Percentiles rank a stretch among this genome's conserved stretches.
phyloP scores from a whole-genome alignment of 1,140 invertebrate genomes.

The Cryptotermes secundus region DNA sequence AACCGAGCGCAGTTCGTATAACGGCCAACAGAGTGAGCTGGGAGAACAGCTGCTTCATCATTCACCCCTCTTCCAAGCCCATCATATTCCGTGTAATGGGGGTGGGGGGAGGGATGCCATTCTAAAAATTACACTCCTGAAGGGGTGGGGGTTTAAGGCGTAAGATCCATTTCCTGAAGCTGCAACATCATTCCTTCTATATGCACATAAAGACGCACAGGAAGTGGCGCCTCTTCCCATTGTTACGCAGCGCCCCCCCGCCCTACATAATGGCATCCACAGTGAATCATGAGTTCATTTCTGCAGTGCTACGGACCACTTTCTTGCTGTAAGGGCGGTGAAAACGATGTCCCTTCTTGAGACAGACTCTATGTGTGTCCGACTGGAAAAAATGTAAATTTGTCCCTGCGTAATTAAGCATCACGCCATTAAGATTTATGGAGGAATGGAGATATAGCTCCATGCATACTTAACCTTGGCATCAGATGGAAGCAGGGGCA shows the following conservation, averaged over 20 bases:
- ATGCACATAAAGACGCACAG: not conserved
- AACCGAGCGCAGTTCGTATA: not conserved
- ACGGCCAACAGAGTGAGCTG: not conserved
- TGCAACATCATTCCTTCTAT: not conserved
- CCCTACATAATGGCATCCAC: not conserved
- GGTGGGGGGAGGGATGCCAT: not conserved
- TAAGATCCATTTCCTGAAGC: not conserved
- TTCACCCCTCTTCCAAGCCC: not conserved
- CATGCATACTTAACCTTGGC: no score
- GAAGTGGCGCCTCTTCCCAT: not conserved
- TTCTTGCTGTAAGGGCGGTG: not conserved
- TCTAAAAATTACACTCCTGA: not conserved
- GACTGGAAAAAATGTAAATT: no score
- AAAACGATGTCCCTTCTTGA: not conserved
- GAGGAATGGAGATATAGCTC: no score
- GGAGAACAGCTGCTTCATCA: not conserved
- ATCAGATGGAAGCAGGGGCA: no score
- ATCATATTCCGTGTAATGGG: not conserved
- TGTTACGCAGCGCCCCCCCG: not conserved
- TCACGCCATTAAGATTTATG: no score
- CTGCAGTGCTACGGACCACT: no score
- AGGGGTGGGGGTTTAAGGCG: not conserved
- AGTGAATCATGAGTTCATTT: not conserved
- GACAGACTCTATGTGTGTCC: no score
- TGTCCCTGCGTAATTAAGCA: no score